Percentiles rank a stretch among this genome's conserved stretches.
Conservation (phyloP, 1,140 invertebrate species). For the Musca vetustissima region DNA sequence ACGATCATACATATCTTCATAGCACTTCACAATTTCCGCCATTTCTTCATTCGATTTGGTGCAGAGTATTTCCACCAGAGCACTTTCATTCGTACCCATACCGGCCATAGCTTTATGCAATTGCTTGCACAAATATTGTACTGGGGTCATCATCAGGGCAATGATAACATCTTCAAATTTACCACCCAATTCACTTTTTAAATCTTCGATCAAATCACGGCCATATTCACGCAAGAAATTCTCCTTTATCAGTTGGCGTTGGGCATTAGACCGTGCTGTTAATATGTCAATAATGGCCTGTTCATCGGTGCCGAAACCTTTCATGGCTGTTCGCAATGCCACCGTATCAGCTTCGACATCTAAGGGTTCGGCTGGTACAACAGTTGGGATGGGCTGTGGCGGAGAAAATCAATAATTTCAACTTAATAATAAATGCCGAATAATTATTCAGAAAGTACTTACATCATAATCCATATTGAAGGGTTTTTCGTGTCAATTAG, state of each 20-base stretch:
- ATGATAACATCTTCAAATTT: slow-evolving; percentile 78
- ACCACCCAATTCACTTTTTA: slow-evolving; percentile 76
- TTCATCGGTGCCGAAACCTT: slow-evolving; percentile 77
- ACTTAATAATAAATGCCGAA: too few relatives aligned
- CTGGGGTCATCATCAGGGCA: slow-evolving; percentile 69
- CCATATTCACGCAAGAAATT: slow-evolving; percentile 76
- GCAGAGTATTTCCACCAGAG: slow-evolving; percentile 72
- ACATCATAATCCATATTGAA: slow-evolving; percentile 19
- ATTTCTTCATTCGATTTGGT: slow-evolving; percentile 69
- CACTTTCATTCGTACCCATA: slow-evolving; percentile 64
- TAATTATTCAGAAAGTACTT: slow-evolving; percentile 9
- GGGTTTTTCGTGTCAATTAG: too few relatives aligned
- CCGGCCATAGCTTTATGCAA: slow-evolving; percentile 70
- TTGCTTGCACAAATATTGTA: slow-evolving; percentile 71
- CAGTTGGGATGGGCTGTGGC: slow-evolving; percentile 63
- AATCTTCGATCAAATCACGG: slow-evolving; percentile 71
- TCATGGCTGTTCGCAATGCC: slow-evolving; percentile 72
- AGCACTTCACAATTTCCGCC: slow-evolving; percentile 63
- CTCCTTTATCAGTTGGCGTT: slow-evolving; percentile 68
- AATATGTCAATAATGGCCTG: slow-evolving; percentile 75
- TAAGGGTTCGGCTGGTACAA: slow-evolving; percentile 62
- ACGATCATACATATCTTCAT: slow-evolving; percentile 69
- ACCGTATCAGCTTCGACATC: slow-evolving; percentile 69
- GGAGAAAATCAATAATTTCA: not conserved
- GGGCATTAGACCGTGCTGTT: slow-evolving; percentile 65